These are phyloP conservation scores for Maniola jurtina DNA, from an alignment of 1,140 invertebrate genomes.

Conservation along the genomic window DNA sequence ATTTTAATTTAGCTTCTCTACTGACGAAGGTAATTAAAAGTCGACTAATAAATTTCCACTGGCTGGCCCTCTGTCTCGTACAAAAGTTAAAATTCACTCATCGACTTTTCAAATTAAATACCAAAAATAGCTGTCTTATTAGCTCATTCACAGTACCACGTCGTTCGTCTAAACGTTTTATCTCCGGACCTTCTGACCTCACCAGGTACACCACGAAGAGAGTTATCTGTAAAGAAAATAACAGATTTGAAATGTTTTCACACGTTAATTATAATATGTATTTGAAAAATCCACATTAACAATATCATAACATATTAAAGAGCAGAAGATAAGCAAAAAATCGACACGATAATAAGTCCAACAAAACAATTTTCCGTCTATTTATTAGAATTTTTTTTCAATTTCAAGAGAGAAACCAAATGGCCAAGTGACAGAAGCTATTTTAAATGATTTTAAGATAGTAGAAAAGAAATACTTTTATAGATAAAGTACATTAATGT, in stretches of 20 bases:
- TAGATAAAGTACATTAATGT: no score
- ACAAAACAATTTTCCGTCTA: no score
- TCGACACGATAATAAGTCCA: no score
- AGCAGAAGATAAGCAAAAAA: no score
- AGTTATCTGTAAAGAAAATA: conserved; percentile 63
- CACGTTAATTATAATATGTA: neutral
- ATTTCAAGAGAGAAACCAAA: no score
- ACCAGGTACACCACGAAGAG: conserved; percentile 67
- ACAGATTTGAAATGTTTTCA: conserved; percentile 15
- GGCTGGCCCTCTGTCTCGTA: neutral
- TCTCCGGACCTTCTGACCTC: conserved; percentile 60
- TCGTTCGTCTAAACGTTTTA: conserved; percentile 65
- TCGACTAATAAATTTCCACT: no score
- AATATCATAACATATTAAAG: no score
- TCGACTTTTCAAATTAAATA: conserved; percentile 17
- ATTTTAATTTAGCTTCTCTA: neutral
- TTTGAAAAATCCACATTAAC: no score
- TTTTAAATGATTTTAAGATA: no score
- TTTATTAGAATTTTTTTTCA: no score
- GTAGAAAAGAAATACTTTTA: no score
- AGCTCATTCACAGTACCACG: conserved; percentile 74
- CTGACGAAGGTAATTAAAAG: neutral
- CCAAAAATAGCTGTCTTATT: conserved; percentile 22
- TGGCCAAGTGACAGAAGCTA: no score
- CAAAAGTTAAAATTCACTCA: neutral